These are phyloP conservation scores for Drosophila nasuta DNA, from an alignment of 1,140 invertebrate genomes.

Conservation along the genomic window DNA sequence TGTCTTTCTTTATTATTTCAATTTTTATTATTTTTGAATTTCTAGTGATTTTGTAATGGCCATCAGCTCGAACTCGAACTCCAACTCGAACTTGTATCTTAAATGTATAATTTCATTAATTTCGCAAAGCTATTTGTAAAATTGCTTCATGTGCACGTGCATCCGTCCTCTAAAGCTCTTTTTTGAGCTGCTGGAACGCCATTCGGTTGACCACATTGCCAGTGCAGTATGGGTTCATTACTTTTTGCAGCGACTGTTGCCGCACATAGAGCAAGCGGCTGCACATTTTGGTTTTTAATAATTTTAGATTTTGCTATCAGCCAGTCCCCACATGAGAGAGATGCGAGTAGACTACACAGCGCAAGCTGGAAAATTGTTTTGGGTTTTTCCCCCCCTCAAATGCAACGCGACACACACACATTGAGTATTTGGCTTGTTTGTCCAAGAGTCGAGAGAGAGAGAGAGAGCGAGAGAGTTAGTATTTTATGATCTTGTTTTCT, in stretches of 20 bases:
- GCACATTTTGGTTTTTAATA: constrained; percentile 73
- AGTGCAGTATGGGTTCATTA: constrained; percentile 43
- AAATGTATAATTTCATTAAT: constrained; percentile 60
- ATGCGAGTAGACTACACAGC: neutral
- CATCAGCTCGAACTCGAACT: neutral
- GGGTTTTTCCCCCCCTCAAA: constrained; percentile 5
- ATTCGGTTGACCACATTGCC: constrained; percentile 40
- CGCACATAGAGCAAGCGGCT: constrained; percentile 54
- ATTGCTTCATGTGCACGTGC: constrained; percentile 32
- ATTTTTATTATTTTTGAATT: neutral
- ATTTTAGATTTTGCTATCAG: constrained; percentile 58
- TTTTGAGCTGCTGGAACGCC: neutral
- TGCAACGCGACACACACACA: constrained; percentile 19
- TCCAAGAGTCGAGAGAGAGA: constrained; percentile 22
- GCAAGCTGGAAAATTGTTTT: constrained; percentile 21
- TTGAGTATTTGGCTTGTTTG: constrained; percentile 43
- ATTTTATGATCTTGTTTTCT: constrained; percentile 77
- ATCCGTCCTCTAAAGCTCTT: neutral
- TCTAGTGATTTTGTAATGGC: neutral
- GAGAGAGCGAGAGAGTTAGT: neutral
- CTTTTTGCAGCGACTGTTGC: constrained; percentile 40
- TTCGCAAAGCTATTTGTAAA: constrained; percentile 31
- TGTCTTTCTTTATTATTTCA: neutral
- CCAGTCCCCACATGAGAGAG: neutral
- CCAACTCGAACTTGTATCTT: constrained; percentile 34